These are phyloP conservation scores for Antennarius maculatus DNA, from an alignment of 2,797 vertebrate genomes.

Conservation along the genomic window DNA sequence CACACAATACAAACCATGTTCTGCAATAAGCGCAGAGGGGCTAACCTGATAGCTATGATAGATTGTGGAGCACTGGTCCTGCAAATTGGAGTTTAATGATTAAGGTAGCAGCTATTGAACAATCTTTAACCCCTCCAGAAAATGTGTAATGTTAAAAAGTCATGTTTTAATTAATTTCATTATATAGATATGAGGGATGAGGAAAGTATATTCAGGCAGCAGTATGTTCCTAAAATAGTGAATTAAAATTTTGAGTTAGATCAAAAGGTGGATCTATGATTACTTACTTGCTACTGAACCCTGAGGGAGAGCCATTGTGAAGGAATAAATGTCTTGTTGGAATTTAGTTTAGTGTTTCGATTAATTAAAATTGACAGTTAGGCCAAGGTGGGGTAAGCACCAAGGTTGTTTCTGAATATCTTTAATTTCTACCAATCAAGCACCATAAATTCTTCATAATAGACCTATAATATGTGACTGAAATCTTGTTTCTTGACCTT, in stretches of 20 bases:
- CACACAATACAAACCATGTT: slow-evolving; percentile 49
- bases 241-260: too few species aligned
- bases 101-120: slow-evolving; percentile 59
- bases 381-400: not conserved
- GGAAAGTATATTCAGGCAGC: too few species aligned
- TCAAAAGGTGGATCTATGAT: too few species aligned
- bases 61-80: slow-evolving; percentile 44
- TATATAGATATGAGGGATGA: not conserved
- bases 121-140: slow-evolving; percentile 33
- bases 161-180: not conserved
- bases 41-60: slow-evolving; percentile 54
- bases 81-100: slow-evolving; percentile 72
- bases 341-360: too few species aligned
- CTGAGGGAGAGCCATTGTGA: too few species aligned
- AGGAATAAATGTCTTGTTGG: too few species aligned
- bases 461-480: not conserved
- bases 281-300: too few species aligned
- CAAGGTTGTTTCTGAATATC: not conserved
- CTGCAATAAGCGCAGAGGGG: slow-evolving; percentile 25
- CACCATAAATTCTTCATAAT: too few species aligned
- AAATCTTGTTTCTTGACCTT: not conserved
- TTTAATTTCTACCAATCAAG: too few species aligned
- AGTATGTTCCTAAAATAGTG: too few species aligned
- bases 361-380: not conserved
- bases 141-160: slow-evolving; percentile 25